Evolutionary conservation across 2,888 invertebrate genomes (phyloP), one percentile per base, ranked within the genome.

Genomic region (Stenoptilia bipunctidactyla): DNA sequence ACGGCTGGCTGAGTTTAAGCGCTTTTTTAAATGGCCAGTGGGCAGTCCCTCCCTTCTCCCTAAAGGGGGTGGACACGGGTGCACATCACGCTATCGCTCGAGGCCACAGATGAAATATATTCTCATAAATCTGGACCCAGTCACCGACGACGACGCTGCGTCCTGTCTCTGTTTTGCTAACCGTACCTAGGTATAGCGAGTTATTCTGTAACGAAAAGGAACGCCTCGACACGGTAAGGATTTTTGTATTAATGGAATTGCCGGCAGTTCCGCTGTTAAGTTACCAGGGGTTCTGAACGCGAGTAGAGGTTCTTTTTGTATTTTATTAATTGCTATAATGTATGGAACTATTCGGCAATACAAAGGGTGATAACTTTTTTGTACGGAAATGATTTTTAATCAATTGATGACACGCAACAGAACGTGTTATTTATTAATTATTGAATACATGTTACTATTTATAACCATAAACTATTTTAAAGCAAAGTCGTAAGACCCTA

Each of bases 31-130:
- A 30, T 30, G 30, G n/a, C 6, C 30, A 30, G 30, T 30, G 15
- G 33, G n/a, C 20, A 40, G 12, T 20, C 30, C 36, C 38, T 36
- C 15, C 34, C 20, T 33, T 15, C 20, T 20, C 20, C 20, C 20
- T n/a, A 30, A 4, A 2, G 30, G n/a, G 6, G 30, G 25, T 25
- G 30, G 9, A 30, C 37, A 15, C 9, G 35, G 35, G 27, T 27
- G 53, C 49, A 47, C 53, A 54, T 56, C 58, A 58, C 49, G 55
- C 50, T 51, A 57, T 53, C 58, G 59, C 59, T 54, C 55, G 51
- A 52, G 58, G 58, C 58, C 62, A 53, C 55, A 57, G 62, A 76
- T 76, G 74, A 77, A 66, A 69, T 73, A 75, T 75, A 59, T 61
- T 53, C 57, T 55, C 62, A 70, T 77, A 76, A 77, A 77, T 77